A percentile compares a stretch with the other conserved stretches of the same genome.
Evolutionary conservation across 2,797 vertebrate species (phyloP).

Genomic region (Sparus aurata): DNA sequence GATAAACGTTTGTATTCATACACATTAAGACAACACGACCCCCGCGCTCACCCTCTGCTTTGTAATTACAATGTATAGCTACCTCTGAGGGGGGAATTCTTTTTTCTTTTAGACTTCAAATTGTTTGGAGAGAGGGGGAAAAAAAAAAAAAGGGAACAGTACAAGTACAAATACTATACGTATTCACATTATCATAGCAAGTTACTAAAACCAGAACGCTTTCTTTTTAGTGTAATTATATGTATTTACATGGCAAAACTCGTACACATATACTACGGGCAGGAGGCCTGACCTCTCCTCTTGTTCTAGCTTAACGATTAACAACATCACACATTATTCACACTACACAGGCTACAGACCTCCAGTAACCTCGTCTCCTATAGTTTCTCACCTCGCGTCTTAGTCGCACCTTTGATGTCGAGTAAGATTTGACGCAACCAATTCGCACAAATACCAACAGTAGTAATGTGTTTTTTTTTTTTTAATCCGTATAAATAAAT

Average conservation of each 20-base stretch:
- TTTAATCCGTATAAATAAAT: constrained; percentile 83
- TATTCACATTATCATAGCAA: constrained; percentile 87
- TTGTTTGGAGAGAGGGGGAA: constrained; percentile 38
- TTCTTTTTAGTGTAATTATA: constrained; percentile 82
- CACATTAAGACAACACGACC: constrained; percentile 80
- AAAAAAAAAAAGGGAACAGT: constrained; percentile 59
- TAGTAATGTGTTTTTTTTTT: constrained; percentile 59
- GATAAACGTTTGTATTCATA: constrained; percentile 80
- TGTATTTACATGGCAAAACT: constrained; percentile 82
- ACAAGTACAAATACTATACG: constrained; percentile 85
- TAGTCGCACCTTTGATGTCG: constrained; percentile 32
- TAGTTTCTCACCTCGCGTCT: constrained; percentile 41
- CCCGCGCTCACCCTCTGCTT: constrained; percentile 62
- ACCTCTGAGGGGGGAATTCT: constrained; percentile 57
- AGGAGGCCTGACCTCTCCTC: constrained; percentile 68
- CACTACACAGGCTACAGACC: constrained; percentile 62
- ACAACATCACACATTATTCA: constrained; percentile 76
- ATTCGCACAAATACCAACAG: constrained; percentile 72
- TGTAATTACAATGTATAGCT: constrained; percentile 78
- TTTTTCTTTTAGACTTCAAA: constrained; percentile 70
- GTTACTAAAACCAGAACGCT: constrained; percentile 81
- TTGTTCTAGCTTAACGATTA: constrained; percentile 73
- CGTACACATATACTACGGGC: constrained; percentile 71
- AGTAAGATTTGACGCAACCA: constrained; percentile 48
- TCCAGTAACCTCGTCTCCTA: constrained; percentile 59